phyloP scores from a whole-genome alignment of 2,113 vertebrate genomes.

The Buteo buteo region DNA sequence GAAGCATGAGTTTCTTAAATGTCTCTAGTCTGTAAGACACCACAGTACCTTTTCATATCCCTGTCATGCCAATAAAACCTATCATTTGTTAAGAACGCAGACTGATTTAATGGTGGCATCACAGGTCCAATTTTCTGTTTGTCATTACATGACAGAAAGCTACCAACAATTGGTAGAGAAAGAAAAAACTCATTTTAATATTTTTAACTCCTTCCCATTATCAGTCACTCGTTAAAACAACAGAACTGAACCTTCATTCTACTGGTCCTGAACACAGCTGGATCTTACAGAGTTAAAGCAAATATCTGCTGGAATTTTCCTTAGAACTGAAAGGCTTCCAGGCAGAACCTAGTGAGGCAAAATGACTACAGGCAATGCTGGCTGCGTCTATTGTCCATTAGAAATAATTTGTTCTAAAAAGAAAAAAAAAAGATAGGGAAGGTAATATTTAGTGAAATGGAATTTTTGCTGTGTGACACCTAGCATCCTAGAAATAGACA shows the following conservation, averaged over 20 bases:
- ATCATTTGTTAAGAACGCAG: neutral
- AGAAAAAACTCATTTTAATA: neutral
- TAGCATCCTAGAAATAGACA: neutral
- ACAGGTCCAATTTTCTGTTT: neutral
- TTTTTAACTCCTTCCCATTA: neutral
- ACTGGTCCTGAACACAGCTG: neutral
- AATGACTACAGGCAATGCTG: neutral
- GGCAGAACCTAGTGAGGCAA: neutral
- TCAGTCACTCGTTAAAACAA: neutral
- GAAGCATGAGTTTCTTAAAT: neutral
- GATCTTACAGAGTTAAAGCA: neutral
- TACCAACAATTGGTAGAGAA: neutral
- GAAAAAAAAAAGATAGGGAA: neutral
- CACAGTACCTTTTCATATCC: neutral
- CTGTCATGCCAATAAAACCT: neutral
- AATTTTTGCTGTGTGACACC: neutral
- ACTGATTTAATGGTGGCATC: neutral
- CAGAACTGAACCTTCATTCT: neutral
- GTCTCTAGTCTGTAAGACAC: neutral
- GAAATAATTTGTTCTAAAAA: neutral
- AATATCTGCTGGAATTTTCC: neutral
- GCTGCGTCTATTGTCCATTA: neutral
- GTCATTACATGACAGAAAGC: neutral
- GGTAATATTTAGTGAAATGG: neutral
- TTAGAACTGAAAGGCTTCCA: neutral